Evolutionary conservation across 2,888 invertebrate species (phyloP).

Genomic region (Punctoribates punctum): DNA sequence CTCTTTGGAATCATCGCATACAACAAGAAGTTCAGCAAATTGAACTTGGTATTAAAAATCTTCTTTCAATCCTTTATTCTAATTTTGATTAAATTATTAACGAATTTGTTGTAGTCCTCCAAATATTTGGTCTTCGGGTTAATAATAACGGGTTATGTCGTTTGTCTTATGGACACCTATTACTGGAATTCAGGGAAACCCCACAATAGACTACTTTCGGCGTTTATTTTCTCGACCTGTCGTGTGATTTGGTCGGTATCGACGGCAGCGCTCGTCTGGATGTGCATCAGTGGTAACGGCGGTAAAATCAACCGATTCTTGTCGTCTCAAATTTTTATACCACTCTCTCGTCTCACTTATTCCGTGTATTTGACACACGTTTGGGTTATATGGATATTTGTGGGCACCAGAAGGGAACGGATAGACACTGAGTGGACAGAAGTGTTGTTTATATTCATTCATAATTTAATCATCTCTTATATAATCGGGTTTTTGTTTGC

Average conservation of each 20-base stretch:
- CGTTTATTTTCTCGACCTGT: background rate
- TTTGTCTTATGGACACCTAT: background rate
- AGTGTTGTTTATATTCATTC: background rate
- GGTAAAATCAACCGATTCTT: conserved; percentile 38
- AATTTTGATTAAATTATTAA: background rate
- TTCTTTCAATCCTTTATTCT: background rate
- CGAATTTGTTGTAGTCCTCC: background rate
- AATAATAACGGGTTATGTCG: background rate
- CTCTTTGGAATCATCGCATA: conserved; percentile 30
- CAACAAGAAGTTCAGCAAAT: background rate
- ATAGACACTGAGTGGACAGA: background rate
- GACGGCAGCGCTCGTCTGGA: conserved; percentile 33
- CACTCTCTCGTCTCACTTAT: conserved; percentile 41
- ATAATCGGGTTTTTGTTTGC: conserved; percentile 3
- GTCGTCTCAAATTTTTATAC: conserved; percentile 29
- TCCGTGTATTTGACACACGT: conserved; percentile 42
- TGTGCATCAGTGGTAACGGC: conserved; percentile 41
- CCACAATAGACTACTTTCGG: background rate
- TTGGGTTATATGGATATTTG: conserved; percentile 26
- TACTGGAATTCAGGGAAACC: background rate
- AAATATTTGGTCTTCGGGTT: background rate
- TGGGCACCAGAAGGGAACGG: conserved; percentile 34
- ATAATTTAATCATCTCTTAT: conserved; percentile 5
- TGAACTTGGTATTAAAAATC: background rate
- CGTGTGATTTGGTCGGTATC: conserved; percentile 37